phyloP scores from a whole-genome alignment of 2,797 vertebrate genomes.

The Etheostoma nigrum region DNA sequence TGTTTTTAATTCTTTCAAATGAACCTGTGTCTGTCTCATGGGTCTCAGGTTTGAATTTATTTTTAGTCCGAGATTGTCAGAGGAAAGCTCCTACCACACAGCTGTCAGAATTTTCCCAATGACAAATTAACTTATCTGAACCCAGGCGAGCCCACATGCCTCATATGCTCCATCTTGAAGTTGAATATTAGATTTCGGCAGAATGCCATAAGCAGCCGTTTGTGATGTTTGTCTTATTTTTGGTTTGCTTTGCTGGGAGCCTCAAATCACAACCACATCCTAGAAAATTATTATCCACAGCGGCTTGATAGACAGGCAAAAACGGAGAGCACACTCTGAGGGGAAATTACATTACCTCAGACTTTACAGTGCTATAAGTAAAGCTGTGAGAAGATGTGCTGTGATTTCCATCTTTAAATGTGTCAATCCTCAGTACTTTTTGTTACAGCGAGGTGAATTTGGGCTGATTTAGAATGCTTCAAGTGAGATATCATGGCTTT shows the following conservation, averaged over 20 bases:
- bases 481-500: conserved; percentile 20
- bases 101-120: conserved; percentile 44
- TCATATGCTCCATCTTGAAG: conserved; percentile 19
- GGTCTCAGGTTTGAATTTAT: conserved; percentile 36
- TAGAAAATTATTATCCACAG: conserved; percentile 26
- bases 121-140: conserved; percentile 52
- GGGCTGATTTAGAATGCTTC: conserved; percentile 17
- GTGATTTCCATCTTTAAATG: not conserved
- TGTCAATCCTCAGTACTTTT: not conserved
- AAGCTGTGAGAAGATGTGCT: conserved; percentile 7
- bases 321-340: not conserved
- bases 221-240: conserved; percentile 15
- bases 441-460: conserved; percentile 14
- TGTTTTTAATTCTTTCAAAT: conserved; percentile 50
- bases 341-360: conserved; percentile 18
- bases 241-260: conserved; percentile 39
- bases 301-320: conserved; percentile 25
- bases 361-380: not conserved
- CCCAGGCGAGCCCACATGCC: conserved; percentile 7
- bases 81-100: conserved; percentile 46
- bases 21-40: conserved; percentile 19
- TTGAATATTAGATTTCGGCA: conserved; percentile 45
- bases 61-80: conserved; percentile 45
- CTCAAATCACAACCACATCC: conserved; percentile 17
- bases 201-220: conserved; percentile 39